Base-by-base conservation (phyloP, 2,113 vertebrate species). In the Aythya baeri region DNA sequence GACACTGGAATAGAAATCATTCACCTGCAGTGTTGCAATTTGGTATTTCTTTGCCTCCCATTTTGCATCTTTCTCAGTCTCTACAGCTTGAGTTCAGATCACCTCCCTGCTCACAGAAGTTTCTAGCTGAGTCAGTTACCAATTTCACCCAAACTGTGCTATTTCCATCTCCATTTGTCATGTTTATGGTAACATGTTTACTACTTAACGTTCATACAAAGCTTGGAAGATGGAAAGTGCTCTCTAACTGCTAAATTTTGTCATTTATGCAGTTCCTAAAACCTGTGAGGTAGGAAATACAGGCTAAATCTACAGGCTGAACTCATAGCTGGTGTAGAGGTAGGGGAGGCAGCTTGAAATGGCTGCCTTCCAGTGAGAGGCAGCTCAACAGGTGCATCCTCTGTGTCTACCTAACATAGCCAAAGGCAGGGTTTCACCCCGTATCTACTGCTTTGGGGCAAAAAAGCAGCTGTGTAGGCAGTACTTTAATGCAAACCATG, bases 191-290 rank as follows among this genome's bases (percentile, higher is more conserved):
- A 86, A 59, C 32, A 4, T 18, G 29, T 92, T 93, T 91, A 83
- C 84, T 91, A 58, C 75, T 79, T 87, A 85, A 89, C 44, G 74
- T 34, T 94, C 89, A 58, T 36, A 75, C 25, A 73, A 85, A 94
- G 54, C 36, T 54, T 41, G 23, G 58, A 84, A 81, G 26, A 66
- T 52, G 83, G 63, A 78, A 94, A 87, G 59, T 3, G 7, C 49
- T 73, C 55, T 83, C n/a, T 83, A 77, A 59, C 75, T 77, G 66
- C 21, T 91, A 79, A 87, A 76, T 13, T 57, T 21, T 46, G 32
- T 41, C 49, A 73, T 66, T 79, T 79, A 65, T 46, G 18, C n/a
- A 4, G 6, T 43, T 80, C 26, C 46, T 66, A 29, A 85, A 76
- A 29, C 54, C 52, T 91, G 63, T 52, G 32, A 66, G 57, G 61